Conservation (phyloP, 2,888 invertebrate genomes). For the Sisyra nigra region DNA sequence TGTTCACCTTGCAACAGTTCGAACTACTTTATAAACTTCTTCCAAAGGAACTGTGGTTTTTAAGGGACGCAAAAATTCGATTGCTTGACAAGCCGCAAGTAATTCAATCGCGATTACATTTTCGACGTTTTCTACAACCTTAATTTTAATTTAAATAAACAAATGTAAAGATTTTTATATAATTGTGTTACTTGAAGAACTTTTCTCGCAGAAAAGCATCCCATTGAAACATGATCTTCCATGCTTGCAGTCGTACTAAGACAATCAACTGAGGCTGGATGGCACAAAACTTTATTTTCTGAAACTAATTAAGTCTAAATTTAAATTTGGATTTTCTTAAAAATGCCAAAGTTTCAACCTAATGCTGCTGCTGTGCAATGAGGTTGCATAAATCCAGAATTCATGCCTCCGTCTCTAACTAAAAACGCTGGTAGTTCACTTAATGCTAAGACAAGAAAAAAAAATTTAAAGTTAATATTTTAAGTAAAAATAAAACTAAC, state of each 20-base stretch:
- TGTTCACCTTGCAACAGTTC: constrained; percentile 30
- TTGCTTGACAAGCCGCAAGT: constrained; percentile 45
- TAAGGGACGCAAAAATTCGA: constrained; percentile 46
- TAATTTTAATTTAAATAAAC: constrained; percentile 9
- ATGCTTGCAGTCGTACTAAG: constrained; percentile 47
- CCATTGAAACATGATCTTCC: constrained; percentile 57
- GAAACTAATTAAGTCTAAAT: constrained; percentile 29
- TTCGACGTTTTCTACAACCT: constrained; percentile 34
- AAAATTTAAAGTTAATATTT: background rate
- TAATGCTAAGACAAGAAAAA: constrained; percentile 20
- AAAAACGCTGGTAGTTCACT: constrained; percentile 49
- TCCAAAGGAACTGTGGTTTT: constrained; percentile 44
- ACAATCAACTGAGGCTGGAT: constrained; percentile 48
- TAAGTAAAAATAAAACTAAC: constrained; percentile 18
- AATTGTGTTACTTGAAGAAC: constrained; percentile 28
- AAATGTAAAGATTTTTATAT: background rate
- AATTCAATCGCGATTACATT: constrained; percentile 47
- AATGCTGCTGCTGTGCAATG: constrained; percentile 48
- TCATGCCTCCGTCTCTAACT: constrained; percentile 46
- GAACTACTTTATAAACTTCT: constrained; percentile 40
- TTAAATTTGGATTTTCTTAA: background rate
- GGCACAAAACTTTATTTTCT: constrained; percentile 50
- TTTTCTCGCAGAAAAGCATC: constrained; percentile 46
- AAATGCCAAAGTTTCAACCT: constrained; percentile 22
- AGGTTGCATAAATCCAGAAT: constrained; percentile 52